These are phyloP conservation scores for Conopomorpha cramerella DNA, from an alignment of 1,140 invertebrate species.

Conservation along the genomic window DNA sequence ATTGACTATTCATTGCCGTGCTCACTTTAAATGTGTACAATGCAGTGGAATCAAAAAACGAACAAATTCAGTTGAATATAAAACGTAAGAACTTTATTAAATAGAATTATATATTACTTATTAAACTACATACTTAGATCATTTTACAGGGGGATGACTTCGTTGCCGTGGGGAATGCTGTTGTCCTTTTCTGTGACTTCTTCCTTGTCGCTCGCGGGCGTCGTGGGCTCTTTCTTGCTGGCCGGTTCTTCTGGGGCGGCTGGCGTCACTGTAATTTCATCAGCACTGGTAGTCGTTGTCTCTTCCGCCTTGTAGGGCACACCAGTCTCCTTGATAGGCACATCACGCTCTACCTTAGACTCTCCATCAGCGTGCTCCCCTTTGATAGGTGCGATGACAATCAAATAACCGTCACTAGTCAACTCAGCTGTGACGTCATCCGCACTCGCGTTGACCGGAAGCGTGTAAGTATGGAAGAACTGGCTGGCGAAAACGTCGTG, in stretches of 20 bases:
- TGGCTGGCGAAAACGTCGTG: constrained; percentile 39
- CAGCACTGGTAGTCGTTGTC: constrained; percentile 6
- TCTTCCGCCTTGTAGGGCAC: constrained; percentile 18
- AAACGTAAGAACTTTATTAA: no score
- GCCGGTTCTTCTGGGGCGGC: constrained; percentile 9
- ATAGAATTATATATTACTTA: no score
- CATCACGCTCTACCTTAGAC: constrained; percentile 20
- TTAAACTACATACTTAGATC: no score
- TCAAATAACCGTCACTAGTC: constrained; percentile 23
- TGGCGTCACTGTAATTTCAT: constrained; percentile 4
- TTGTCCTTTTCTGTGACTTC: constrained; percentile 34
- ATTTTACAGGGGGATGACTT: constrained; percentile 15
- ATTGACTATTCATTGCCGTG: no score
- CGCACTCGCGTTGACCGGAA: constrained; percentile 29
- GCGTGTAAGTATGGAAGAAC: constrained; percentile 45
- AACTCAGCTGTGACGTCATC: constrained; percentile 29
- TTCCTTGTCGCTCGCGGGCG: constrained; percentile 19
- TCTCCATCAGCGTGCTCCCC: constrained; percentile 9
- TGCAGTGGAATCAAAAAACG: no score
- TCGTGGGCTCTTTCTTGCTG: constrained; percentile 25
- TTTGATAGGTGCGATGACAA: constrained; percentile 23
- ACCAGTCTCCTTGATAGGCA: constrained; percentile 29
- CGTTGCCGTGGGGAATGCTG: constrained; percentile 32
- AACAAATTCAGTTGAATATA: no score
- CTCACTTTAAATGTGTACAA: no score